Conservation (phyloP, 2,888 invertebrate species). For the Apodemia duryi region DNA sequence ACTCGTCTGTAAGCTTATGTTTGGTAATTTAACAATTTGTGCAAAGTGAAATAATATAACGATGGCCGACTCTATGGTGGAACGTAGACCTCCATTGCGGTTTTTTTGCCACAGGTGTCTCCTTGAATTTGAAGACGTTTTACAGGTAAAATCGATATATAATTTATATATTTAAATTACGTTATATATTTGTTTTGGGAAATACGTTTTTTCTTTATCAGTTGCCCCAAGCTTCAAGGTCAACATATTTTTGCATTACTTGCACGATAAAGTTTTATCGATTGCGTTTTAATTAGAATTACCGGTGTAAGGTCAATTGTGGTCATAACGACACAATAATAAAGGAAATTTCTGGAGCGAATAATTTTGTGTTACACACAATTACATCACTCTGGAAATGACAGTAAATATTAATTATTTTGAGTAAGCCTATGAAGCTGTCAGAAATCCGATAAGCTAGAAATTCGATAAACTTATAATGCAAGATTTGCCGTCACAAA, state of each 20-base stretch:
- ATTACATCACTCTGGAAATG: slow-evolving; percentile 25
- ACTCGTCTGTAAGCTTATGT: slow-evolving; percentile 1
- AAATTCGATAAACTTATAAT: no score
- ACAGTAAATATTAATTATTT: neutral
- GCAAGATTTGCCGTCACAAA: no score
- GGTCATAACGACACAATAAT: neutral
- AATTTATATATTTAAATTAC: neutral
- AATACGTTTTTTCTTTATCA: slow-evolving; percentile 8
- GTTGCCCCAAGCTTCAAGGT: slow-evolving; percentile 29
- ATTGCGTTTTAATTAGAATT: slow-evolving; percentile 33
- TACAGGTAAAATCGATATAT: slow-evolving; percentile 14
- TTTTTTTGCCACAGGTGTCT: slow-evolving; percentile 15
- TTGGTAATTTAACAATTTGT: slow-evolving; percentile 9
- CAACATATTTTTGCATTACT: slow-evolving; percentile 16
- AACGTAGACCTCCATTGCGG: slow-evolving; percentile 9
- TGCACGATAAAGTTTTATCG: slow-evolving; percentile 19
- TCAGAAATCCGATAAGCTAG: no score
- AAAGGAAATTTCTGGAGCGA: neutral
- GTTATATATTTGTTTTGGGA: slow-evolving; percentile 3
- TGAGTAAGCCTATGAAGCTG: neutral
- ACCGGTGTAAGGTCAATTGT: slow-evolving; percentile 36
- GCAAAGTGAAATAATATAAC: slow-evolving; percentile 6
- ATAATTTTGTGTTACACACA: slow-evolving; percentile 17
- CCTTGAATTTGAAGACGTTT: slow-evolving; percentile 15
- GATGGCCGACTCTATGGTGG: slow-evolving; percentile 8